Conservation (phyloP, 2,888 invertebrate species). For the Dryadula phaetusa region DNA sequence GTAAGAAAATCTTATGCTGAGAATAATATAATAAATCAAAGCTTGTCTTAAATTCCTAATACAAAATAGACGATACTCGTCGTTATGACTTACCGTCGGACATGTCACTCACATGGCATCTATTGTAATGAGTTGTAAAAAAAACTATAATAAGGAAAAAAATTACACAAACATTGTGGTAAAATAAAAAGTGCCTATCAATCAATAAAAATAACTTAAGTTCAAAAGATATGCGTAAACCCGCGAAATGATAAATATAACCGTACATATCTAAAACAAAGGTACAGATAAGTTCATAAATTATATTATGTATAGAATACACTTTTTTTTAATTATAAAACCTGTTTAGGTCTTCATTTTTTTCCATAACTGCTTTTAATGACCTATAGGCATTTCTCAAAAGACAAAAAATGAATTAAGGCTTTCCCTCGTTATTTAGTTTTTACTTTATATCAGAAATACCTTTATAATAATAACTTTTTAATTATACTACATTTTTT, state of each 20-base stretch:
- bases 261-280: not conserved
- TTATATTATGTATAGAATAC: not conserved
- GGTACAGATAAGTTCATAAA: slow-evolving; percentile 9
- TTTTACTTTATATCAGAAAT: slow-evolving; percentile 4
- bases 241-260: not conserved
- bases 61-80: not conserved
- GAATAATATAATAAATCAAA: slow-evolving; percentile 1
- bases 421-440: slow-evolving; percentile 17
- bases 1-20: not conserved
- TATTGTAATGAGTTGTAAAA: not conserved
- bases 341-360: slow-evolving; percentile 8
- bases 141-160: not conserved
- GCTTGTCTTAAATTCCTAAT: slow-evolving; percentile 3
- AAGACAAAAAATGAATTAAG: slow-evolving; percentile 21
- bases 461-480: slow-evolving; percentile 6
- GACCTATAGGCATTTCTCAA: slow-evolving; percentile 18
- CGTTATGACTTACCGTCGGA: slow-evolving; percentile 27
- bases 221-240: not conserved
- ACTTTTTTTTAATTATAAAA: not conserved
- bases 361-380: slow-evolving; percentile 10
- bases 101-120: not conserved
- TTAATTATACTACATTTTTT: not conserved
- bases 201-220: not conserved
- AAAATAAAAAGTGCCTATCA: not conserved
- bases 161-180: not conserved